Evolutionary conservation across 2,113 vertebrate species (phyloP).

Genomic region (Lophura nycthemera): DNA sequence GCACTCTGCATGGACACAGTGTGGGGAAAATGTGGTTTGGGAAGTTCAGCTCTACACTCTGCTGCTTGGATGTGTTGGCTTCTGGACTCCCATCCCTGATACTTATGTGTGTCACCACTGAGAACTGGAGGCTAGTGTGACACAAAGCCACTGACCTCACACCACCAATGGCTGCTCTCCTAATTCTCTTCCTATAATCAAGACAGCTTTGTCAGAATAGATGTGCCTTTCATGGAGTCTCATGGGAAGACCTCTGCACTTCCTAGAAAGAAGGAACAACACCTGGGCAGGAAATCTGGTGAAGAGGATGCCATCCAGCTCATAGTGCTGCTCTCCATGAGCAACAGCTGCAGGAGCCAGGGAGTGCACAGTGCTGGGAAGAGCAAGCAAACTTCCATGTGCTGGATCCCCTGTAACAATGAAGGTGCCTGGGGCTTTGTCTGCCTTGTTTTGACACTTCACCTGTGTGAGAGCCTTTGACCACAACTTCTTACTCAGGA

Average conservation of each 20-base stretch:
- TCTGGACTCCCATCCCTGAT: not conserved
- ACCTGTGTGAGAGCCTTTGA: not conserved
- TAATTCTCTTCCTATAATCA: not conserved
- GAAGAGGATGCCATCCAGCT: no score
- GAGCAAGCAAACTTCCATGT: not conserved
- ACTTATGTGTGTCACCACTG: not conserved
- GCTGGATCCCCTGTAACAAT: not conserved
- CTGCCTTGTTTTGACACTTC: not conserved
- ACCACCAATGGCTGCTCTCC: not conserved
- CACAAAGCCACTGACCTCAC: rapidly evolving
- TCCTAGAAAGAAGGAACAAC: not conserved
- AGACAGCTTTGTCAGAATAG: not conserved
- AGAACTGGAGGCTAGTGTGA: rapidly evolving
- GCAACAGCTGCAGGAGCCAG: rapidly evolving
- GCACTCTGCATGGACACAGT: rapidly evolving
- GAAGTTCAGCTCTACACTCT: not conserved
- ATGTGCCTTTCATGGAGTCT: not conserved
- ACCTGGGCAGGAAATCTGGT: not conserved
- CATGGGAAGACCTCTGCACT: not conserved
- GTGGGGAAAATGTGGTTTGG: not conserved
- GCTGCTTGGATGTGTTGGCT: not conserved
- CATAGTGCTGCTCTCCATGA: not conserved
- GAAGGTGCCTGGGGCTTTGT: not conserved
- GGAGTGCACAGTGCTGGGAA: rapidly evolving
- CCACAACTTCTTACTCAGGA: not conserved